A percentile compares a stretch with the other conserved stretches of the same genome.
Evolutionary conservation across 2,888 invertebrate genomes (phyloP).

Genomic region (Dynastes grantii): DNA sequence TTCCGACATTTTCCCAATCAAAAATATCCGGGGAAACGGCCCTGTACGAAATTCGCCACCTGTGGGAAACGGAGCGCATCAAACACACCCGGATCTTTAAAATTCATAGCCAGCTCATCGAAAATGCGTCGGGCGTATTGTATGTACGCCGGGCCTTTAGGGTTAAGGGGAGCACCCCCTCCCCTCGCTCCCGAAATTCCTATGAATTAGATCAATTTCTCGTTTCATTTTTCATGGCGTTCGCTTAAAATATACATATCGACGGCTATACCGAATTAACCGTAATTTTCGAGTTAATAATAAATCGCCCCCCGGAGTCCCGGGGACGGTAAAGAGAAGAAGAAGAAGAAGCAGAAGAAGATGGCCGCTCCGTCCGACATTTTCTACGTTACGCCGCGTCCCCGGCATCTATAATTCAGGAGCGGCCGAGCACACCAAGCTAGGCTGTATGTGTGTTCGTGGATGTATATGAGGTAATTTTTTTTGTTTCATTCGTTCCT

Average conservation of each 20-base stretch:
- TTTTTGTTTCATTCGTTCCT: conserved; percentile 34
- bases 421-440: conserved; percentile 1
- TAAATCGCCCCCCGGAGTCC: conserved; percentile 18
- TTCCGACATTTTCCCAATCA: no score
- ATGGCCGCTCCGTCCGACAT: conserved; percentile 39
- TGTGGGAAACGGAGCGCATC: conserved; percentile 34
- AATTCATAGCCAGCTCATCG: conserved; percentile 32
- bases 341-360: conserved; percentile 16
- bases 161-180: not conserved
- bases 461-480: conserved; percentile 47
- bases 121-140: conserved; percentile 35
- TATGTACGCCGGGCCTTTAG: not conserved
- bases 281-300: conserved; percentile 45
- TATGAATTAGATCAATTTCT: conserved; percentile 37
- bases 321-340: not conserved
- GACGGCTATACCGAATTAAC: conserved; percentile 44
- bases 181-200: conserved; percentile 24
- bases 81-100: conserved; percentile 22
- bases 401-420: conserved; percentile 38
- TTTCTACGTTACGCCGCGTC: conserved; percentile 37
- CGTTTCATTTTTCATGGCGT: conserved; percentile 26
- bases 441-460: conserved; percentile 1
- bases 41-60: conserved; percentile 23
- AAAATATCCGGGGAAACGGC: not conserved
- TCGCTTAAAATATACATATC: conserved; percentile 37